Evolutionary conservation across 2,888 invertebrate species (phyloP), one percentile per base, ranked within the genome.

Genomic region (Leptinotarsa peninsularis): DNA sequence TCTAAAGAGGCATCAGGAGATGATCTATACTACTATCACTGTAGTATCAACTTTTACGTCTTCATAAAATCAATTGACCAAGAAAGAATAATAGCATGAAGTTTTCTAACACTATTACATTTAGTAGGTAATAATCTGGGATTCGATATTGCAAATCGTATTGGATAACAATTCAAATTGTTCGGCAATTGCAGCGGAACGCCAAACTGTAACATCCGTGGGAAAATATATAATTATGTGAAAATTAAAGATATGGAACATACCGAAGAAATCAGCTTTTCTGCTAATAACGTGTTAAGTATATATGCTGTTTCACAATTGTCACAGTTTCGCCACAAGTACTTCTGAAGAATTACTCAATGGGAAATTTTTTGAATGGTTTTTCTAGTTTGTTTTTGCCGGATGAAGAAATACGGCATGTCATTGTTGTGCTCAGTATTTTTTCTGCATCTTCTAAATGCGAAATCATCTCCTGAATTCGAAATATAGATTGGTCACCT

Each of bases 211-310:
- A 72, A 72, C 23, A 66, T 21, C 72, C 43, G 67, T 67, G 72
- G 67, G 72, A 72, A 72, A 67, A 56, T 21, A 49, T 27, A 49
- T 67, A 72, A 72, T 72, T 67, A 72, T 72, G 72, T 49, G 72
- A 72, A 72, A 67, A 72, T 49, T 33, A 60, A 72, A 49, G 49
- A 72, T 54, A 72, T 67, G 50, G 72, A 67, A 72, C 56, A 67
- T 49, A 27, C 49, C 58, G 21, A 49, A 66, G 43, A 58, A 5
- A 66, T 66, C 58, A 72, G 27, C 17, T n/a, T 18, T 52, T 58
- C 49, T 70, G 23, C 15, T 43, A 49, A 66, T 66, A 18, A 21
- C 52, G 23, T 23, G 21, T 27, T 43, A 18, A 33, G 18, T 14
- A 21, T 10, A 67, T n/a, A 17, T 67, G 49, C 49, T 15, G 54